Base-by-base conservation (phyloP, 2,888 invertebrate species). In the Mythimna ferrago region DNA sequence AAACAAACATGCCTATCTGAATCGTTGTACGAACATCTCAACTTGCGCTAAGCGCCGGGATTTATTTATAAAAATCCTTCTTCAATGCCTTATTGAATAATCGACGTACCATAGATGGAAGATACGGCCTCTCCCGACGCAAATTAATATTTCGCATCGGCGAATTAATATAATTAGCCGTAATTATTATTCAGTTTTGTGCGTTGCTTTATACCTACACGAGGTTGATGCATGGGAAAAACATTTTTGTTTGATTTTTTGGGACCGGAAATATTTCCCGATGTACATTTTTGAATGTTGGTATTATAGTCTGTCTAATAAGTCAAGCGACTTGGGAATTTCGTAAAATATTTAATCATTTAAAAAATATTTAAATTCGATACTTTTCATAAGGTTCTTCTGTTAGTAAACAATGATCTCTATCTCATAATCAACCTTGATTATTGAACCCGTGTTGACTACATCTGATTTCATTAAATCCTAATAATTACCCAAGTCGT, bases 61-160 rank as follows among this genome's bases (percentile, higher is more conserved):
- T 88, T 88, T 90, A 89, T 89, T 85, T 87, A 84, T 83, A 85
- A 91, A 91, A 91, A 90, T 88, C 82, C 84, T 85, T 90, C 89
- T 87, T 91, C 90, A 92, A 92, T 92, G 89, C 92, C 89, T 93
- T 93, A 94, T 95, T 95, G 92, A 95, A 95, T 94, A 92, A 94
- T 92, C 92, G 91, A 84, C 86, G 85, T 86, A 83, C 83, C 77
- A 71, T 84, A 90, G 93, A 93, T 91, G 87, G 83, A 71, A 82
- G 90, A 91, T 90, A 87, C 78, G 82, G 76, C 82, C 84, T 88
- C 86, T 80, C 86, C 86, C 87, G 86, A 90, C 88, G 91, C 89
- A 94, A 94, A 94, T 94, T 95, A 94, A 94, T 94, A 92, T 92
- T 91, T 91, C 86, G 89, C 88, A 87, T 87, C 88, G 84, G 71